Conservation (phyloP, 2,113 vertebrate species). For the Rafetus swinhoei region DNA sequence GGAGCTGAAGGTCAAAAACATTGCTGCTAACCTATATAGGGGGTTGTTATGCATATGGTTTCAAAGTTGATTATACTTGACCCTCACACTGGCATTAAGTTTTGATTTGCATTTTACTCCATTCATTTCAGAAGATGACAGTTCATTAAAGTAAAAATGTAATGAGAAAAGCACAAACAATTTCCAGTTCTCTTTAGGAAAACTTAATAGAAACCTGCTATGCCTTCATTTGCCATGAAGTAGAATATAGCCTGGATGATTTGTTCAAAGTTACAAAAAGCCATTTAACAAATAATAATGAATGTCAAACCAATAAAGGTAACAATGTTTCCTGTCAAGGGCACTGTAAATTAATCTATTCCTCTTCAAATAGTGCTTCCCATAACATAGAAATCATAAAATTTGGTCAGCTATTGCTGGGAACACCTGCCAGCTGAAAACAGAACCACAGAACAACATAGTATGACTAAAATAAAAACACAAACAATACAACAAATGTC, state of each 20-base stretch:
- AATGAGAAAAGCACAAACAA: neutral
- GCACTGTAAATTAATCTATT: neutral
- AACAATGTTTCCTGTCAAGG: neutral
- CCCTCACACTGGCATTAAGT: neutral
- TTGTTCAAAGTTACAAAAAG: constrained; percentile 33
- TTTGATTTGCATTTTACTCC: neutral
- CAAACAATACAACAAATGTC: neutral
- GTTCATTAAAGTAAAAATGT: neutral
- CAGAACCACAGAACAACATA: neutral
- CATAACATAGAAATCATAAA: constrained; percentile 27
- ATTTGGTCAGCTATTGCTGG: neutral
- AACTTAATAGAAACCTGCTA: neutral
- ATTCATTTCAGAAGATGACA: neutral
- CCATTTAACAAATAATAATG: neutral
- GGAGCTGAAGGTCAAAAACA: fast-evolving
- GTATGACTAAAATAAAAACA: constrained; percentile 14
- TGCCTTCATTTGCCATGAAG: neutral
- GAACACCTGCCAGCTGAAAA: neutral
- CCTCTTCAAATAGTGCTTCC: neutral
- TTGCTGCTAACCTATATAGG: neutral
- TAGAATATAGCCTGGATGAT: neutral
- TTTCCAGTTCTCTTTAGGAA: neutral
- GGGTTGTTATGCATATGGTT: neutral
- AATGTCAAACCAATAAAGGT: neutral
- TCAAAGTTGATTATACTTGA: neutral